Evolutionary conservation across 1,140 invertebrate species (phyloP).

Genomic region (Dreissena rostriformis): DNA sequence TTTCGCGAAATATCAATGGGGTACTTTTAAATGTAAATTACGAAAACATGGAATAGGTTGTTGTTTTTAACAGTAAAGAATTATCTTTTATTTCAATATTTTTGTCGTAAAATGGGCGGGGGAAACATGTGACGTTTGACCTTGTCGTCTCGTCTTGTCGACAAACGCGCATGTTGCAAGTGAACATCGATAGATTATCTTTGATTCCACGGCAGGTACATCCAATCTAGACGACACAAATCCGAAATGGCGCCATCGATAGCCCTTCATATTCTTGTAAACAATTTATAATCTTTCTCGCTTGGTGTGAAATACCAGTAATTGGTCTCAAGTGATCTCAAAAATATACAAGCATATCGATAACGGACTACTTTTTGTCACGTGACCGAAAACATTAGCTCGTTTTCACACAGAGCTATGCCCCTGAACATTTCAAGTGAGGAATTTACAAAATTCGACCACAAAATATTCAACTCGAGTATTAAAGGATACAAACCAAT

Average conservation of each 20-base stretch:
- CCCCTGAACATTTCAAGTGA: constrained; percentile 21
- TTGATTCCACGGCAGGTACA: neutral
- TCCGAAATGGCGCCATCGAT: constrained; percentile 52
- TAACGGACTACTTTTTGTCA: constrained; percentile 43
- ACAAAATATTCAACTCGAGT: constrained; percentile 36
- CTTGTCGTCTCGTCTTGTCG: no score
- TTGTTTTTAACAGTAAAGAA: no score
- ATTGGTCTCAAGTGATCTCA: constrained; percentile 56
- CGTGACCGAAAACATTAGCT: neutral
- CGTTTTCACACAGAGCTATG: constrained; percentile 32
- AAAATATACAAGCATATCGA: constrained; percentile 57
- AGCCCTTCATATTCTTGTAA: constrained; percentile 49
- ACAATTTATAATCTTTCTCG: constrained; percentile 56
- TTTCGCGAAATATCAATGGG: no score
- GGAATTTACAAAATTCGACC: constrained; percentile 53
- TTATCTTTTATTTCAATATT: no score
- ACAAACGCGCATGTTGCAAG: no score
- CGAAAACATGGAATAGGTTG: no score
- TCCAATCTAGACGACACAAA: constrained; percentile 41
- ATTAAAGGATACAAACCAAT: constrained; percentile 54
- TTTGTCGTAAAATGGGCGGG: no score
- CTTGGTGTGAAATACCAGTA: constrained; percentile 55
- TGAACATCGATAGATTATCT: no score
- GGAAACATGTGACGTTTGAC: no score
- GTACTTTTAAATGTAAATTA: no score